Conservation (phyloP, 2,888 invertebrate genomes). For the Psylliodes chrysocephalus region DNA sequence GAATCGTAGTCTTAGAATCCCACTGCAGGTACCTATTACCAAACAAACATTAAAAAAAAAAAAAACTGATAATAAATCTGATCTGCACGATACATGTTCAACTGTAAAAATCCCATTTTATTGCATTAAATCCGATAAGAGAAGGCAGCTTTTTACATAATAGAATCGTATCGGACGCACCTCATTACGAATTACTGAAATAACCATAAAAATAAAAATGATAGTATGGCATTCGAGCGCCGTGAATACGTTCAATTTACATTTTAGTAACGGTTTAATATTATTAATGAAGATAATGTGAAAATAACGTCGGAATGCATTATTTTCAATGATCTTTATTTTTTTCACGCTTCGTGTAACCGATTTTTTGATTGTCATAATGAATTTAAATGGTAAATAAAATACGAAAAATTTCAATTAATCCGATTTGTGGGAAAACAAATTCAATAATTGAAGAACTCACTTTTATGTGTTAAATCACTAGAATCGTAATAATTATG, state of each 20-base stretch:
- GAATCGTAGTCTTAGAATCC: too few relatives aligned
- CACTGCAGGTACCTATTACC: too few relatives aligned
- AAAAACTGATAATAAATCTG: too few relatives aligned
- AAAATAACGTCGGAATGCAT: not conserved
- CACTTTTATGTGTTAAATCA: too few relatives aligned
- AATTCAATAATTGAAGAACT: too few relatives aligned
- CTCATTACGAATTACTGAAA: constrained; percentile 13
- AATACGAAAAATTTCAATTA: too few relatives aligned
- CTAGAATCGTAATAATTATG: too few relatives aligned
- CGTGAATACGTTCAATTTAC: constrained; percentile 10
- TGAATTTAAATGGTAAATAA: not conserved
- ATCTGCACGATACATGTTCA: not conserved
- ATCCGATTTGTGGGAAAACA: too few relatives aligned
- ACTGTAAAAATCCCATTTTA: constrained; percentile 1
- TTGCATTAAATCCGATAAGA: constrained; percentile 1
- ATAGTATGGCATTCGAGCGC: not conserved
- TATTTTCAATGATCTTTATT: constrained; percentile 12
- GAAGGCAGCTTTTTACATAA: constrained; percentile 1
- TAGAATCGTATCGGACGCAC: constrained; percentile 2
- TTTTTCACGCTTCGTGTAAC: not conserved
- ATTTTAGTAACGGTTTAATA: constrained; percentile 19
- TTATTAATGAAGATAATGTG: not conserved
- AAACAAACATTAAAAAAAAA: too few relatives aligned
- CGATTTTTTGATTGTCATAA: not conserved
- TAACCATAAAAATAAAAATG: constrained; percentile 17